Base-by-base conservation (phyloP, 2,113 vertebrate genomes). In the Dicaeum eximium region DNA sequence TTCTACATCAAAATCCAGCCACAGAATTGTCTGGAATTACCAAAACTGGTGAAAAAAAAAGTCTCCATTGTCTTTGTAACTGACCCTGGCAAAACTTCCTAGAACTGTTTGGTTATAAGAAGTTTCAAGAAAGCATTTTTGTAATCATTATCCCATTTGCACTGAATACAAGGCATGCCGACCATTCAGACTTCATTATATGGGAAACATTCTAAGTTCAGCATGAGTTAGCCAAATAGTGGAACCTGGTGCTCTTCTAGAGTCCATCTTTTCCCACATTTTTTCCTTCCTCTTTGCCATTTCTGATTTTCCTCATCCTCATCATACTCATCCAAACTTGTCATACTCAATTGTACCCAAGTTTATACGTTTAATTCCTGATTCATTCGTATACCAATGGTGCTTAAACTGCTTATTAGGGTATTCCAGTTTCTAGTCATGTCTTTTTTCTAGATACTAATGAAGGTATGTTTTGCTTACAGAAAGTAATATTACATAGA, bases 11-110 rank as follows among this genome's bases (percentile, higher is more conserved):
- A 81, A 95, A 90, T 85, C 51, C 12, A 94, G 85, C 87, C 93
- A 95, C 92, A 94, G 95, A 94, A 92, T 90, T 92, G 80, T 95
- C 85, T 94, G 95, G 94, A 96, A 95, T 95, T 94, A 95, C 75
- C 38, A 95, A 62, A 96, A 88, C 72, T 60, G n/a, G 48, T 44
- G 3, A 9, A 57, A 74, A 89, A 82, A 86, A 47, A 64, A 28
- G 66, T 90, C 75, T 73, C 80, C 53, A 94, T 96, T 96, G 94
- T 95, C 74, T 94, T 95, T 92, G 51, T 56, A 92, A 95, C 67
- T 80, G 31, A 70, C 96, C 83, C 95, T 97, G 96, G 93, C 85
- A 95, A 88, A 94, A 91, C 51, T 75, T 97, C 83, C 86, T 96
- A 94, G 64, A 78, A 90, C 80, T 88, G 20, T 58, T 88, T 83